phyloP scores from a whole-genome alignment of 2,888 invertebrate genomes.

The Sphinx pinastri region DNA sequence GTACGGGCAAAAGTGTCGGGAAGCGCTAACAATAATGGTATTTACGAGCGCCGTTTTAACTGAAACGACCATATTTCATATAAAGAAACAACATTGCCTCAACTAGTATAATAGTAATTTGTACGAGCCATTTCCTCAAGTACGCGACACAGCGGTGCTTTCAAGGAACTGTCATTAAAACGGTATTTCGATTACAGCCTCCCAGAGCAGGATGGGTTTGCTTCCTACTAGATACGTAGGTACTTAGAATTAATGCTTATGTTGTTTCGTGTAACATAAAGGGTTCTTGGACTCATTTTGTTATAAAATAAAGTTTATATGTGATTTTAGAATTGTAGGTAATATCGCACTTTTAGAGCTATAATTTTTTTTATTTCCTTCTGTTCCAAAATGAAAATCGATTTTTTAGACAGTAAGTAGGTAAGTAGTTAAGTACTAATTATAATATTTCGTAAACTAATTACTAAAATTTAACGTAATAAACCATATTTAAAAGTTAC shows the following conservation, averaged over 20 bases:
- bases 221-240: slow-evolving; percentile 47
- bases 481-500: not conserved
- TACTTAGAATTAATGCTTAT: not conserved
- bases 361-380: not conserved
- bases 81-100: slow-evolving; percentile 49
- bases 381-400: not conserved
- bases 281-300: not conserved
- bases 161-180: slow-evolving; percentile 76
- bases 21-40: slow-evolving; percentile 26
- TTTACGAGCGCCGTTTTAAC: slow-evolving; percentile 32
- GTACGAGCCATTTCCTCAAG: slow-evolving; percentile 61
- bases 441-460: too few relatives aligned
- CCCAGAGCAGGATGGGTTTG: slow-evolving; percentile 54
- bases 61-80: slow-evolving; percentile 42
- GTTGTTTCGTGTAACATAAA: not conserved
- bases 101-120: slow-evolving; percentile 70
- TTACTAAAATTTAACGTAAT: not conserved
- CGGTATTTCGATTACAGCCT: slow-evolving; percentile 70
- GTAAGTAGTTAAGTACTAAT: too few relatives aligned
- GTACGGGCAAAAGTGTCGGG: slow-evolving; percentile 21
- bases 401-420: not conserved
- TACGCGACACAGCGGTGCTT: slow-evolving; percentile 59
- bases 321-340: not conserved
- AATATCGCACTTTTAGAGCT: too few relatives aligned
- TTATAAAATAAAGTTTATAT: not conserved